phyloP scores from a whole-genome alignment of 2,888 invertebrate genomes.

The Nymphalis polychloros region DNA sequence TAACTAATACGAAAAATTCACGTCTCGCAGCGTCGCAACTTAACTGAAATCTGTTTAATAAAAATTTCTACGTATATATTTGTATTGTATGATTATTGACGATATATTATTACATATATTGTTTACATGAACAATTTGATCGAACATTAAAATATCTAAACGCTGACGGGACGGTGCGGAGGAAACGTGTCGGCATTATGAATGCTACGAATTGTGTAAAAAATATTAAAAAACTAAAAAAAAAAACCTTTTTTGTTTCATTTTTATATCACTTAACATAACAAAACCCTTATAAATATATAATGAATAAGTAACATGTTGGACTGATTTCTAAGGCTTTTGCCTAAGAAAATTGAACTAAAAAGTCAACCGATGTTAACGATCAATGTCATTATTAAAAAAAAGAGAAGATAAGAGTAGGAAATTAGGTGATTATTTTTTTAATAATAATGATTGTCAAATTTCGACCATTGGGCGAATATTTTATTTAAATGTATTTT shows the following conservation, averaged over 20 bases:
- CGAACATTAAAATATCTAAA: slow-evolving; percentile 56
- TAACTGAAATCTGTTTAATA: slow-evolving; percentile 37
- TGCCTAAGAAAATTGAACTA: no score
- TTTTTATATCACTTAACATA: slow-evolving; percentile 44
- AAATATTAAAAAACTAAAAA: slow-evolving; percentile 82
- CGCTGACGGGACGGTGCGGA: slow-evolving; percentile 64
- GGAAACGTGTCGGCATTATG: slow-evolving; percentile 80
- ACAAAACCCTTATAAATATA: slow-evolving; percentile 6
- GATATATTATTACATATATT: slow-evolving; percentile 23
- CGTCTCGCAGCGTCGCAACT: slow-evolving; percentile 68
- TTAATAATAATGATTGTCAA: no score
- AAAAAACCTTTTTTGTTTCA: slow-evolving; percentile 65
- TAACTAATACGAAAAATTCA: slow-evolving; percentile 57
- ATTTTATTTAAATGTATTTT: no score
- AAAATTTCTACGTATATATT: slow-evolving; percentile 65
- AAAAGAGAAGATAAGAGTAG: no score
- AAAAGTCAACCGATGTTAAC: no score
- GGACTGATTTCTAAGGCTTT: no score
- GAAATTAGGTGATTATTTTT: no score
- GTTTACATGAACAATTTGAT: slow-evolving; percentile 46
- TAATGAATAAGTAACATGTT: neutral
- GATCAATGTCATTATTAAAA: no score
- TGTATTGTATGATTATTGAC: slow-evolving; percentile 59
- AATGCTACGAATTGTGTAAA: slow-evolving; percentile 83
- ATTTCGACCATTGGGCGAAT: no score